Conservation (phyloP, 2,113 vertebrate genomes). For the Hystrix cristata region DNA sequence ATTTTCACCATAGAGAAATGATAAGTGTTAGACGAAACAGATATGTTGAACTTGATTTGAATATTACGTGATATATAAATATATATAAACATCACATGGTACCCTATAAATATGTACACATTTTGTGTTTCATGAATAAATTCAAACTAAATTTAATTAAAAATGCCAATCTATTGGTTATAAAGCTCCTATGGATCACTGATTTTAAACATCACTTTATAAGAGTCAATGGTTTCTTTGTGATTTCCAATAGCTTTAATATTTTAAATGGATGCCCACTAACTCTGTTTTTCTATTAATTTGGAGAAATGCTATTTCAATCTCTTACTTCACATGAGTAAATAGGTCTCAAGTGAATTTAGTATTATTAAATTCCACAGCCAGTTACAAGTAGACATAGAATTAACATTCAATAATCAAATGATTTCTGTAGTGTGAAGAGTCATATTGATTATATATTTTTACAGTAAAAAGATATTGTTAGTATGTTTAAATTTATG, state of each 20-base stretch:
- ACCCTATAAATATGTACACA: neutral
- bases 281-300: neutral
- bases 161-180: neutral
- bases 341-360: neutral
- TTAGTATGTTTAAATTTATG: neutral
- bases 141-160: neutral
- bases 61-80: neutral
- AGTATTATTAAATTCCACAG: neutral
- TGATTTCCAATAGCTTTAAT: neutral
- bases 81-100: neutral
- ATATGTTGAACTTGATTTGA: neutral
- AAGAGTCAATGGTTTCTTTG: neutral
- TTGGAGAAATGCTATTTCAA: neutral
- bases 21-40: neutral
- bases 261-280: neutral
- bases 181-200: neutral
- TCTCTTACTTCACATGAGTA: slow-evolving; percentile 32
- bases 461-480: neutral
- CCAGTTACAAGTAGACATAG: neutral
- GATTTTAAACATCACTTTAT: neutral
- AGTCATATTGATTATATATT: slow-evolving; percentile 4
- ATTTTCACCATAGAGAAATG: neutral
- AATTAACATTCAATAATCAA: neutral
- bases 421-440: neutral
- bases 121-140: neutral